Conservation (phyloP, 1,140 invertebrate species). For the Conus ventricosus region DNA sequence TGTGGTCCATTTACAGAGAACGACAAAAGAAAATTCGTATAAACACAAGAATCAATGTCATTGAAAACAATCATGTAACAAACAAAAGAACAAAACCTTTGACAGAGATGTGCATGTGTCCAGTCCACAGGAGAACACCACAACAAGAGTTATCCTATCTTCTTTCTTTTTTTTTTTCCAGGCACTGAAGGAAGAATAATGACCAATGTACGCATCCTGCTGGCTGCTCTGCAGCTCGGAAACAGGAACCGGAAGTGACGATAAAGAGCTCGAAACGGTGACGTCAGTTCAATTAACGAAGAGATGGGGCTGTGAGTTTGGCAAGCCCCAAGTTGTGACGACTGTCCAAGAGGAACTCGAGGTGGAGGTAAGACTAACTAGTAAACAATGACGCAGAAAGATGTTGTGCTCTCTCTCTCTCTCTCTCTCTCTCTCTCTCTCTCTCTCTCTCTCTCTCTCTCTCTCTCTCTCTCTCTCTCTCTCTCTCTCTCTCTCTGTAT, state of each 20-base stretch:
- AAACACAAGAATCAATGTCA: too few species aligned
- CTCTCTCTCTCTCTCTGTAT: too few species aligned
- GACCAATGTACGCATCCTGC: not conserved
- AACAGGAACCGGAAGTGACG: not conserved
- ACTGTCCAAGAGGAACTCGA: conserved; percentile 39
- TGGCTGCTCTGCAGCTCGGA: not conserved
- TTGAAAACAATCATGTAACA: too few species aligned
- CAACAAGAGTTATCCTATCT: not conserved
- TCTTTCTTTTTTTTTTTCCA: not conserved
- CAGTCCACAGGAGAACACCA: not conserved
- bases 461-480: too few species aligned
- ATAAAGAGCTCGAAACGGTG: not conserved
- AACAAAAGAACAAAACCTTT: not conserved
- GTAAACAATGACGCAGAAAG: conserved; percentile 39
- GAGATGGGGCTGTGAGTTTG: conserved; percentile 61
- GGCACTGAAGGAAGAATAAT: not conserved
- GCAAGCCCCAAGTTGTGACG: conserved; percentile 47
- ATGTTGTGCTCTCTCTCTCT: not conserved
- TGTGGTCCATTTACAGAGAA: too few species aligned
- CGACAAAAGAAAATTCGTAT: too few species aligned
- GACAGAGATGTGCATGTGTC: not conserved
- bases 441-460: not conserved
- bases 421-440: not conserved
- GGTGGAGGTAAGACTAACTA: conserved; percentile 44
- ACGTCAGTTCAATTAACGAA: not conserved